A percentile compares a stretch with the other conserved stretches of the same genome.
Conservation (phyloP, 2,888 invertebrate genomes). For the Maniola hyperantus region DNA sequence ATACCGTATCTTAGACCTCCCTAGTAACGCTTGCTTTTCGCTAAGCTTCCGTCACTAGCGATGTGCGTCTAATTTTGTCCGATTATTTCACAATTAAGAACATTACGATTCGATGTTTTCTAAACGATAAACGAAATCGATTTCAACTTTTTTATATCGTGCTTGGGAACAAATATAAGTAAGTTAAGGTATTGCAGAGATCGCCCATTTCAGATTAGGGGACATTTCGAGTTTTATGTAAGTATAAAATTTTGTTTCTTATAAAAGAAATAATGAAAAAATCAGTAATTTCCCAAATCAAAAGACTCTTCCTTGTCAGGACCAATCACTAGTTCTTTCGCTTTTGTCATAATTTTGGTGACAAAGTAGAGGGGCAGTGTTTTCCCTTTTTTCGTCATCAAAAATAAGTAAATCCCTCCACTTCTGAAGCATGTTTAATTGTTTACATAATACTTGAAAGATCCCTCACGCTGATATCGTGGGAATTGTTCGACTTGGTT, state of each 20-base stretch:
- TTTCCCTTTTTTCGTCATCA: not conserved
- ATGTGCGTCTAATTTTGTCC: slow-evolving; percentile 28
- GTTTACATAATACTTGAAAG: slow-evolving; percentile 2
- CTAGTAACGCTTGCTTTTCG: slow-evolving; percentile 33
- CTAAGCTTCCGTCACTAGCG: slow-evolving; percentile 38
- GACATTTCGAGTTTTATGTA: not conserved
- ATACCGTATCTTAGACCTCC: slow-evolving; percentile 36
- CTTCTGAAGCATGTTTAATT: not conserved
- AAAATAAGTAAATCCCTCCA: not conserved
- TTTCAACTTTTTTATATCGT: slow-evolving; percentile 67
- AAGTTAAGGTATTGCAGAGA: slow-evolving; percentile 55
- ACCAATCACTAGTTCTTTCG: too few species aligned
- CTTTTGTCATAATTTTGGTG: too few species aligned
- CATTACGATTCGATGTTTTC: slow-evolving; percentile 21
- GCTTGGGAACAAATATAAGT: slow-evolving; percentile 80
- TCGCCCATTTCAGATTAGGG: slow-evolving; percentile 5
- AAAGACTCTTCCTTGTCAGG: too few species aligned
- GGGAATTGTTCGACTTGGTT: slow-evolving; percentile 31
- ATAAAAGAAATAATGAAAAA: not conserved
- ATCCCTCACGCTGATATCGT: not conserved
- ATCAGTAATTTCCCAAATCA: too few species aligned
- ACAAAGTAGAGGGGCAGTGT: too few species aligned
- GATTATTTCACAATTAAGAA: slow-evolving; percentile 3
- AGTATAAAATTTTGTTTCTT: too few species aligned
- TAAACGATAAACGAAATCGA: slow-evolving; percentile 47